Base-by-base conservation (phyloP, 37 sponge, comb jelly and placozoan species). In the Geodia barretti region DNA sequence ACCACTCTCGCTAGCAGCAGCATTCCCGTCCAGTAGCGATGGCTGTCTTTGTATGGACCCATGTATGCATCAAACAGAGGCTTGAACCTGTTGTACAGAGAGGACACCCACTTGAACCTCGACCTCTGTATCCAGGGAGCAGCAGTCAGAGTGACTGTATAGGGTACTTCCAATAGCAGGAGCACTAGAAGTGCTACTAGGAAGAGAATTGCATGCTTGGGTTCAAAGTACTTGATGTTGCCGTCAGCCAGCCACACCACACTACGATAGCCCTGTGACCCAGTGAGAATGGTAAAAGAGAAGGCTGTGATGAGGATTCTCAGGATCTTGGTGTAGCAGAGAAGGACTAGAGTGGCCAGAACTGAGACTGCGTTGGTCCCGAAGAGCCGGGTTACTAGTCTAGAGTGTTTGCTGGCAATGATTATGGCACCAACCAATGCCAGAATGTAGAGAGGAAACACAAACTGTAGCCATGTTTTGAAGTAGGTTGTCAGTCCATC, bases 401-500 rank as follows among this genome's bases (percentile, higher is more conserved):
- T 60, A 3, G 76, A 75, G 37, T 75, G 29, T 21, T 75, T 17
- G n/a, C 35, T 29, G 21, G 37, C 14, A 17, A 75, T 34, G 21
- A 75, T 75, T 14, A 75, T 75, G 26, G 26, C 25, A 11, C 26
- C 59, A 3, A 75, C 62, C 2, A 75, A 17, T 19, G n/a, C 21
- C 62, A 26, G 20, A 1, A 75, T 35, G 20, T 75, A 75, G 35
- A 75, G 62, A 24, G 78, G 65, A n/a, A 78, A 78, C 2, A 37
- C 78, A 78, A 78, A 78, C 11, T 63, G 65, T 2, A 78, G 64
- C 78, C 78, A 78, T 17, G 61, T 75, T 4, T 58, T 75, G 62
- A 2, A 25, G 36, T 75, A 75, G 8, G 33, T 25, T 29, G 39
- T 25, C 17, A 75, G 29, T 19, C 76, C 62, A 59, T 58, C 34